phyloP scores from a whole-genome alignment of 2,113 vertebrate genomes.

The Grus americana region DNA sequence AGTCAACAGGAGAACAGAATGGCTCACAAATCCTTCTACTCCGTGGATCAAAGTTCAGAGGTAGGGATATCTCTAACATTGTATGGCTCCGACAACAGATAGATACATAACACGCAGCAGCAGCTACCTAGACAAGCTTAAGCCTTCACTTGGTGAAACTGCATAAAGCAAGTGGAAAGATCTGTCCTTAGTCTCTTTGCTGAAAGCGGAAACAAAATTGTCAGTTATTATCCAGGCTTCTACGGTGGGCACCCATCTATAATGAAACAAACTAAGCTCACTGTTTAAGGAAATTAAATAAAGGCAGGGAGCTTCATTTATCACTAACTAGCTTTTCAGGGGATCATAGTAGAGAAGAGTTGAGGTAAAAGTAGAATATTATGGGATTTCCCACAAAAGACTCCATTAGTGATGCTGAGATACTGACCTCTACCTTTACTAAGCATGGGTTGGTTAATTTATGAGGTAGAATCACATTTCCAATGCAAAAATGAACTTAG shows the following conservation, averaged over 20 bases:
- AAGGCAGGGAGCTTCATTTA: neutral
- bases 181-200: neutral
- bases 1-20: neutral
- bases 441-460: neutral
- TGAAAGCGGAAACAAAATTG: neutral
- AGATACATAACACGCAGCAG: neutral
- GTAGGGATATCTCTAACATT: rapidly evolving
- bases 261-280: neutral
- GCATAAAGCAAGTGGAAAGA: neutral
- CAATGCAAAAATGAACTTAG: neutral
- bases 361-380: neutral
- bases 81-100: neutral
- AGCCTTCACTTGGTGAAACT: neutral
- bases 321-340: neutral
- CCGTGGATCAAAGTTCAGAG: neutral
- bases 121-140: neutral
- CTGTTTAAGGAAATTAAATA: neutral
- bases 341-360: neutral
- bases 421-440: neutral
- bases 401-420: neutral
- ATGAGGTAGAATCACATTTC: neutral
- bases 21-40: neutral
- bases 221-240: neutral
- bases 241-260: neutral
- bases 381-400: neutral